Conservation (phyloP, 2,113 vertebrate genomes). For the Lepus americanus region DNA sequence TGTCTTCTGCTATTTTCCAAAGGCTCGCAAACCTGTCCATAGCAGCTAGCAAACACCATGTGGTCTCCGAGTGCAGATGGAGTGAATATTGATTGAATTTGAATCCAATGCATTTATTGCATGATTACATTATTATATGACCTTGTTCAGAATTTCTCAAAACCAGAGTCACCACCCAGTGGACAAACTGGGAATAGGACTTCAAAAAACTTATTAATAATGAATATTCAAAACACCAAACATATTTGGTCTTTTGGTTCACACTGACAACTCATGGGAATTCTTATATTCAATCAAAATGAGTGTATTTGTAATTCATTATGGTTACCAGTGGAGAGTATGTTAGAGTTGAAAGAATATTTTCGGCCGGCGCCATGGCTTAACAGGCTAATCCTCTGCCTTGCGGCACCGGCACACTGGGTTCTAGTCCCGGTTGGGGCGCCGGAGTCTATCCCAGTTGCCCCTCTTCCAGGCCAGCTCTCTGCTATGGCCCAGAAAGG, state of each 20-base stretch:
- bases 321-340: not conserved
- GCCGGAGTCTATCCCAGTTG: too few relatives aligned
- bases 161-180: slow-evolving; percentile 34
- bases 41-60: not conserved
- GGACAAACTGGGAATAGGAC: not conserved
- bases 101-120: not conserved
- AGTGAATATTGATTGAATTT: not conserved
- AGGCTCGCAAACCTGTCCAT: not conserved
- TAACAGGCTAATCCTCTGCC: too few relatives aligned
- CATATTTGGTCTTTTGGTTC: not conserved
- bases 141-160: slow-evolving; percentile 9
- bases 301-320: not conserved
- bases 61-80: not conserved
- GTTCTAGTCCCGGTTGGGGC: too few relatives aligned
- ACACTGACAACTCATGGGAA: not conserved
- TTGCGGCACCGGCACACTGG: too few relatives aligned
- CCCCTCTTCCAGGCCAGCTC: too few relatives aligned
- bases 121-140: not conserved
- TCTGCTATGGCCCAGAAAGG: too few relatives aligned
- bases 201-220: not conserved
- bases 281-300: slow-evolving; percentile 36
- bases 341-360: not conserved
- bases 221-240: not conserved
- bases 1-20: not conserved
- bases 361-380: not conserved